Evolutionary conservation across 2,888 invertebrate species (phyloP), one percentile per base, ranked within the genome.

Genomic region (Hedychridium roseum): DNA sequence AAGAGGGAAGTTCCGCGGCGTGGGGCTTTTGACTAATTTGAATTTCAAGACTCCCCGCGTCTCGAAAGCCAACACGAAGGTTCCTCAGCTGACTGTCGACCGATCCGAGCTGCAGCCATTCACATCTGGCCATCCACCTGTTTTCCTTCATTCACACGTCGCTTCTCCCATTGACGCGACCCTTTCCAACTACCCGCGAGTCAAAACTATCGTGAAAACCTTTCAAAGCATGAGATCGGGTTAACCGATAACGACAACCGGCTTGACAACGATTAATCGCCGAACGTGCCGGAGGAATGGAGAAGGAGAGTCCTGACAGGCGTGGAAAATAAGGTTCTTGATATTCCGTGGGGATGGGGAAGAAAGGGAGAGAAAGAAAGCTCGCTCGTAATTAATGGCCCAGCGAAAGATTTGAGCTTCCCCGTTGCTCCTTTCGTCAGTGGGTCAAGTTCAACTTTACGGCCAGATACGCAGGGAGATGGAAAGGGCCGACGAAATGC

Each of bases 111-210:
- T 70, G 70, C 70, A 66, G 56, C 54, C 66, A 64, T 64, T 68
- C 67, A 61, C 60, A 54, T 56, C 56, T 42, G 48, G 36, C 48
- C 44, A 50, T 54, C 57, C 53, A 28, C 45, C 52, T 50, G 49
- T 53, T 51, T 55, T 55, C 42, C 55, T 68, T 67, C 71, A 70
- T 71, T 71, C 71, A 69, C 69, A 64, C 64, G 61, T 57, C 48
- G 60, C 51, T 45, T 58, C 59, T 50, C 52, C 68, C 71, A 70
- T 72, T 71, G 71, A 71, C 66, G 66, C 57, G 57, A 59, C 55
- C 53, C 51, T n/a, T n/a, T n/a, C n/a, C n/a, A n/a, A n/a, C n/a
- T n/a, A n/a, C n/a, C n/a, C n/a, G n/a, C n/a, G n/a, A n/a, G n/a
- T n/a, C n/a, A n/a, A n/a, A n/a, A n/a, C n/a, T n/a, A n/a, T n/a